Percentiles rank a stretch among this genome's conserved stretches.
Conservation (phyloP, 2,113 vertebrate species). For the Pao palembangensis region DNA sequence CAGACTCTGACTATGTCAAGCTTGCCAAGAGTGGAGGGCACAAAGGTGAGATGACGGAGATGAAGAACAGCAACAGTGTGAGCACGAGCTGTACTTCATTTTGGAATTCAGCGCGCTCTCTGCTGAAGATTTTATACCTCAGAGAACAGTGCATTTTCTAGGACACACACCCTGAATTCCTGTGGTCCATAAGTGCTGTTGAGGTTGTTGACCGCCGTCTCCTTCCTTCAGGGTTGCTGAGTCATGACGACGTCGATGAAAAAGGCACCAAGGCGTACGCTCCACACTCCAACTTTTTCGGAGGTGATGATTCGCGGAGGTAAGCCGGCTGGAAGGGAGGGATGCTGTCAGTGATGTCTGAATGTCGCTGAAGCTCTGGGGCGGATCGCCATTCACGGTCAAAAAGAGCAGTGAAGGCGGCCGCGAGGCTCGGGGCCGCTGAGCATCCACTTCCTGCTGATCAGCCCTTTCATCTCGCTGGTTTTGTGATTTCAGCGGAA, state of each 20-base stretch:
- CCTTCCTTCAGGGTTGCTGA: constrained; percentile 65
- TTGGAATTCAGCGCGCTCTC: too few species aligned
- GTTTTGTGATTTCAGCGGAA: constrained; percentile 74
- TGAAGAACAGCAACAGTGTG: neutral
- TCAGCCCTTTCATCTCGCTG: constrained; percentile 37
- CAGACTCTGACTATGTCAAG: constrained; percentile 77
- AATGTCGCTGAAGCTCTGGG: too few species aligned
- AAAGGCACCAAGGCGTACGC: constrained; percentile 28
- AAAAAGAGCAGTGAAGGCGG: neutral
- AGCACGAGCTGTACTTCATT: too few species aligned
- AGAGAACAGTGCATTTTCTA: too few species aligned
- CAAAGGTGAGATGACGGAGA: constrained; percentile 59
- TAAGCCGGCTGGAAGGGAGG: neutral
- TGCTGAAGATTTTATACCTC: too few species aligned
- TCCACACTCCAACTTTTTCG: constrained; percentile 58
- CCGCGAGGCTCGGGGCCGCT: too few species aligned
- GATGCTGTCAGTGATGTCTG: neutral
- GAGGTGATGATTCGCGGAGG: constrained; percentile 46
- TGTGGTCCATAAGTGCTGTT: neutral
- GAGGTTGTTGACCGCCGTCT: neutral
- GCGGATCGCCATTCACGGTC: neutral
- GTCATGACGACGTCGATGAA: constrained; percentile 58
- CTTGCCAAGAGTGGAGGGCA: constrained; percentile 78
- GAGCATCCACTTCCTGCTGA: neutral
- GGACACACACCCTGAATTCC: neutral